phyloP scores from a whole-genome alignment of 2,888 invertebrate genomes.

The Heliconius cydno region DNA sequence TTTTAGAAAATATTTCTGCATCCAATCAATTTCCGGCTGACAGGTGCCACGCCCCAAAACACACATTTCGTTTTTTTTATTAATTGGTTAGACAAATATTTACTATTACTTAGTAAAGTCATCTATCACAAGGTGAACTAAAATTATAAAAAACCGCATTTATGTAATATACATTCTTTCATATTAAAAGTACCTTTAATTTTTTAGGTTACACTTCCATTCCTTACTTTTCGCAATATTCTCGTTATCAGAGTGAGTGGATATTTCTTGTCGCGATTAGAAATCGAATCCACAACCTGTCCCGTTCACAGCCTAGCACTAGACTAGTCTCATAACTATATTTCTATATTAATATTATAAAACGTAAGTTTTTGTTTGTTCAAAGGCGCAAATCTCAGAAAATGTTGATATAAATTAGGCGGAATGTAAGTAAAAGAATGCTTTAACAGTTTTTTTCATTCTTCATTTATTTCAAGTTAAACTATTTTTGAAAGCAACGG shows the following conservation, averaged over 20 bases:
- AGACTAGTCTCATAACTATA: not conserved
- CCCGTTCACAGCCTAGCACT: too few relatives aligned
- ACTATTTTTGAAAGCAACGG: too few relatives aligned
- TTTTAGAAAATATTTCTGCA: not conserved
- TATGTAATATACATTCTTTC: not conserved
- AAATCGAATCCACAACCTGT: not conserved
- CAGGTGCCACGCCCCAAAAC: not conserved
- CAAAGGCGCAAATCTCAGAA: too few relatives aligned
- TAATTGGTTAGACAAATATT: slow-evolving; percentile 3
- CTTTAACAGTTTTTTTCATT: too few relatives aligned
- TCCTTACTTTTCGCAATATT: not conserved
- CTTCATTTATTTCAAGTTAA: too few relatives aligned
- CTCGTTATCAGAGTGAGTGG: not conserved
- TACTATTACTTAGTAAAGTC: not conserved
- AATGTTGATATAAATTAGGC: too few relatives aligned
- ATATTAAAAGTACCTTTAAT: not conserved
- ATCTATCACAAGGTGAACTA: not conserved
- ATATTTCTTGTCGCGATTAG: not conserved
- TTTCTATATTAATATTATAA: too few relatives aligned
- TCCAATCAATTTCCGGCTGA: not conserved
- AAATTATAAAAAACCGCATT: not conserved
- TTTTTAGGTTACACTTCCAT: not conserved
- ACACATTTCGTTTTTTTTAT: not conserved
- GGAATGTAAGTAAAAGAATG: too few relatives aligned
- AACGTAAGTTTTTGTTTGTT: too few relatives aligned